Conservation (phyloP, 2,113 vertebrate species). For the Macrotis lagotis region DNA sequence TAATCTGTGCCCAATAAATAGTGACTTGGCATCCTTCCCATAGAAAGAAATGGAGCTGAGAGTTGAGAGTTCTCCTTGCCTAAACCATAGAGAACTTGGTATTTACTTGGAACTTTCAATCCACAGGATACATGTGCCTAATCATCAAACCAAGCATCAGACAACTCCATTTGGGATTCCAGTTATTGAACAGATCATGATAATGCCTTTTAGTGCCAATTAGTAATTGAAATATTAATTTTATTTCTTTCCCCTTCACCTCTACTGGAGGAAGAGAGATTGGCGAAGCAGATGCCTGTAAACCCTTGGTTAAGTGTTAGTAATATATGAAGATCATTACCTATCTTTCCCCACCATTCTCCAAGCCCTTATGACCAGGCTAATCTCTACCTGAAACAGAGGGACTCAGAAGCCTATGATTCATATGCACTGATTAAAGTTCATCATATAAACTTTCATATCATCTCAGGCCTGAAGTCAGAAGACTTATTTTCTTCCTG, state of each 20-base stretch:
- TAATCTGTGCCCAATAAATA: not conserved
- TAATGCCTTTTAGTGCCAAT: not conserved
- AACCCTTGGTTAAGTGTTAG: not conserved
- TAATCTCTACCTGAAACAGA: not conserved
- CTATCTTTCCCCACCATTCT: not conserved
- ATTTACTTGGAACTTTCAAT: not conserved
- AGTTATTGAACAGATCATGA: not conserved
- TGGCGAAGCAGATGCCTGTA: not conserved
- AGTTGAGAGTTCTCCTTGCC: not conserved
- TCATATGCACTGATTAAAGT: not conserved
- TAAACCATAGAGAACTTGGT: not conserved
- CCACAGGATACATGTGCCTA: not conserved
- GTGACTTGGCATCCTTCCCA: not conserved
- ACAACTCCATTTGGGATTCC: not conserved
- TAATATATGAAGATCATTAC: not conserved
- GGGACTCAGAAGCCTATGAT: not conserved
- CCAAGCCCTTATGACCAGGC: not conserved
- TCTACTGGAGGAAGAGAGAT: not conserved
- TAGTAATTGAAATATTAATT: not conserved
- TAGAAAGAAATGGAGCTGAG: not conserved
- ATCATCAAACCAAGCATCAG: not conserved
- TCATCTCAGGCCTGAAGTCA: not conserved
- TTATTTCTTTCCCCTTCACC: not conserved
- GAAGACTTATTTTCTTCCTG: not conserved
- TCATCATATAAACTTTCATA: not conserved